A percentile compares a stretch with the other conserved stretches of the same genome.
phyloP scores from a whole-genome alignment of 2,888 invertebrate species.

The Parapristionchus giblindavisi region DNA sequence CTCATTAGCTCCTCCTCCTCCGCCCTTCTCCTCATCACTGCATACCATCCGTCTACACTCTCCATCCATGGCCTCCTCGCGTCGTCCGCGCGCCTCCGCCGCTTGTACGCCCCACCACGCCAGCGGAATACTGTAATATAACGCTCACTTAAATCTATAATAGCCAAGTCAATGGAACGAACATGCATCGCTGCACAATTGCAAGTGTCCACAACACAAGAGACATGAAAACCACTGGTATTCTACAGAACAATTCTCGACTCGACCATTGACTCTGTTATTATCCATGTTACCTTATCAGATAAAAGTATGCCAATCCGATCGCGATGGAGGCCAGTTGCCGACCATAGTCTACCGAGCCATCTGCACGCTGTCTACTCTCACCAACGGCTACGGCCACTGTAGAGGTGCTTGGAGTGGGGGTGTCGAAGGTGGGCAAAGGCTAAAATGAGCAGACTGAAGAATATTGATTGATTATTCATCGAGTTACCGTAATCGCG shows the following conservation, averaged over 20 bases:
- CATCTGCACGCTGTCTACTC: not conserved
- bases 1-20: too few species aligned
- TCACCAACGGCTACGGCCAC: not conserved
- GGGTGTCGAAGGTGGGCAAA: not conserved
- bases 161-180: not conserved
- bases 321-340: not conserved
- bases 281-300: conserved; percentile 9
- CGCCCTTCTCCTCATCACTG: not conserved
- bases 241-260: not conserved
- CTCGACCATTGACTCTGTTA: not conserved
- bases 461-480: too few species aligned
- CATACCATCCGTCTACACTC: not conserved
- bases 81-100: conserved; percentile 4
- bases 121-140: conserved; percentile 11
- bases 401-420: not conserved
- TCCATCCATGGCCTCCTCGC: conserved; percentile 20
- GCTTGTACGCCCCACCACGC: conserved; percentile 34
- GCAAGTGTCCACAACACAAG: not conserved
- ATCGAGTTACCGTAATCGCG: too few species aligned
- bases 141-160: not conserved
- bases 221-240: not conserved
- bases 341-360: not conserved
- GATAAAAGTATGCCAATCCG: conserved; percentile 30
- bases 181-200: not conserved
- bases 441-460: too few species aligned